Conservation (phyloP, 2,113 vertebrate species). For the Rhagologus leucostigma region DNA sequence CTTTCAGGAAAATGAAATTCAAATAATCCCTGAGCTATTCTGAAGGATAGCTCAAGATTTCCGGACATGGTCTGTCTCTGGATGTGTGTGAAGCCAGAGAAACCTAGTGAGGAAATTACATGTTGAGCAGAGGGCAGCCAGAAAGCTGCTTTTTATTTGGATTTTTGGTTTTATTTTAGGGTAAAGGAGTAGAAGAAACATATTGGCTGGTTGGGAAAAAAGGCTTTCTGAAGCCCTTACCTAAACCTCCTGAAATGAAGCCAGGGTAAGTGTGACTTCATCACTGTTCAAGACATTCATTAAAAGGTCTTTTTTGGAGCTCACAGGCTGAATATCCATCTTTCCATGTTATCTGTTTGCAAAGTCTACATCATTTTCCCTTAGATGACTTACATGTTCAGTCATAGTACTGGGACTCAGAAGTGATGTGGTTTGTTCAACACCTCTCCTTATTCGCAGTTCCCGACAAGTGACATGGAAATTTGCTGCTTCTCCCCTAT, state of each 20-base stretch:
- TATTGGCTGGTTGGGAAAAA: constrained; percentile 89
- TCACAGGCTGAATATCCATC: neutral
- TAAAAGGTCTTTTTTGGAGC: neutral
- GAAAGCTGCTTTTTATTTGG: neutral
- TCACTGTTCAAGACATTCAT: neutral
- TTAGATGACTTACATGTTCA: neutral
- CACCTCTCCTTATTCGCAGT: neutral
- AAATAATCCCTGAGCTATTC: neutral
- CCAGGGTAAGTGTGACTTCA: constrained; percentile 79
- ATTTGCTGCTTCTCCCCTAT: neutral
- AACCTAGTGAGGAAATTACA: rapidly evolving
- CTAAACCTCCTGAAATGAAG: constrained; percentile 83
- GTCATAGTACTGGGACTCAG: neutral
- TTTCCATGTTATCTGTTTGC: neutral
- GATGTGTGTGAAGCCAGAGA: neutral
- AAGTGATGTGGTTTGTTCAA: neutral
- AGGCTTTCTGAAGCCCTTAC: constrained; percentile 83
- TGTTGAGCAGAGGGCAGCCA: neutral
- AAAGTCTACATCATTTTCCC: neutral
- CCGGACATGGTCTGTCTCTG: neutral
- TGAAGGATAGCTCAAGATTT: neutral
- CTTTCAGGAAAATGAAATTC: neutral
- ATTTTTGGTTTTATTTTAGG: constrained; percentile 67
- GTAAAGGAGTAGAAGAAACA: constrained; percentile 90
- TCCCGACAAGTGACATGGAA: neutral